Base-by-base conservation (phyloP, 2,888 invertebrate genomes). In the Osmoderma eremita region DNA sequence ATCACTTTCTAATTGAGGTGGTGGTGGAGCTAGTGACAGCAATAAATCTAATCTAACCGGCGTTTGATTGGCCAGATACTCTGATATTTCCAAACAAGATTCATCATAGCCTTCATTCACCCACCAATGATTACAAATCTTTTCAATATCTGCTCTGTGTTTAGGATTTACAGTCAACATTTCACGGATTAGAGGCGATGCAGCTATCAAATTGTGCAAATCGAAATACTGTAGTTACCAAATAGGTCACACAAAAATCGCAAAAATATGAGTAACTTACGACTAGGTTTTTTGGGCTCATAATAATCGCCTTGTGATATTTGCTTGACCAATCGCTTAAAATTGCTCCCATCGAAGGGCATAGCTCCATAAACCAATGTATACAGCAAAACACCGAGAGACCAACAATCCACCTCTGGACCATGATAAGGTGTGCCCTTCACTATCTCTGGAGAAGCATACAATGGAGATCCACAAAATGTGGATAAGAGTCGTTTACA, bases 301-400 rank as follows among this genome's bases (percentile, higher is more conserved):
- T 94, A 97, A 83, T 98, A 99, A 82, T 97, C 97, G 3, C 98
- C 98, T 79, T 94, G 92, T 76, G 97, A 97, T 79, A 98, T 98
- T 84, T 98, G 97, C 79, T 94, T 92, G 71, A 97, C 97, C 78
- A 99, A 89, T 77, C 95, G 90, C 83, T 97, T 97, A 84, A 98
- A 98, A 85, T 98, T 97, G 71, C 96, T 95, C 69, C 98, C 98
- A 84, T 98, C 98, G 81, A 98, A 98, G 63, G 94, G 99, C 99
- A 99, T 99, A 72, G 98, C 97, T 75, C 98, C 98, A 82, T 98
- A 99, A 73, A 99, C 98, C 78, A 99, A 87, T 51, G 98, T 98
- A 83, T 99, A 99, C 8, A 99, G 86, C 53, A 99, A 87, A 54
- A 99, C 98, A 64, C 98, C 99, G 70, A 99, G 84, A 20, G 98